Evolutionary conservation across 2,113 vertebrate genomes (phyloP).

Genomic region (Ptilonorhynchus violaceus): DNA sequence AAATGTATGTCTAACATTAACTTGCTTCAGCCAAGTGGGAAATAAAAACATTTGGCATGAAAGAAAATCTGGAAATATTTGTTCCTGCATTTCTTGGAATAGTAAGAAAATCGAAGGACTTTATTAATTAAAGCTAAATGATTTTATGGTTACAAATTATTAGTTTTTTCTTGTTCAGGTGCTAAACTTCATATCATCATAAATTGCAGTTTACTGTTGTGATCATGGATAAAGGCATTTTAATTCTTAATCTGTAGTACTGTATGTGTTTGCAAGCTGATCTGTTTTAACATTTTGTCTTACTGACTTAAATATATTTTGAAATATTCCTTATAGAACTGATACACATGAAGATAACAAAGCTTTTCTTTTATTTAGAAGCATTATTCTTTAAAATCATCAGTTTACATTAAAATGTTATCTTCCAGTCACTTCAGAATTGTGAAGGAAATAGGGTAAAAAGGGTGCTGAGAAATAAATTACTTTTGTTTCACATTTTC

Average conservation of each 20-base stretch:
- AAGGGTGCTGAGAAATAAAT: neutral
- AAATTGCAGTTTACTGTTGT: neutral
- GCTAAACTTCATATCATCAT: neutral
- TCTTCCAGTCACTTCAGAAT: neutral
- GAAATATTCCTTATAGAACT: neutral
- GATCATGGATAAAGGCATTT: neutral
- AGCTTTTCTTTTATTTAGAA: neutral
- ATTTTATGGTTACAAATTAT: neutral
- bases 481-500: neutral
- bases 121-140: neutral
- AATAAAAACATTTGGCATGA: neutral
- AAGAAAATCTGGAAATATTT: neutral
- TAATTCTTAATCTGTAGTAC: neutral
- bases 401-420: neutral
- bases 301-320: neutral
- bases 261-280: neutral
- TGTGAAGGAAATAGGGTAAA: neutral
- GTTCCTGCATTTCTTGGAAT: neutral
- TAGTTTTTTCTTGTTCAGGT: neutral
- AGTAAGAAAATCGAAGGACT: neutral
- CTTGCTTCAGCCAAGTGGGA: neutral
- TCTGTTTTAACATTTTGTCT: neutral
- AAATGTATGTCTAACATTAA: neutral
- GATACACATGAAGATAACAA: neutral
- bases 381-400: neutral